phyloP scores from a whole-genome alignment of 2,888 invertebrate species.

The Perithous albicinctus region DNA sequence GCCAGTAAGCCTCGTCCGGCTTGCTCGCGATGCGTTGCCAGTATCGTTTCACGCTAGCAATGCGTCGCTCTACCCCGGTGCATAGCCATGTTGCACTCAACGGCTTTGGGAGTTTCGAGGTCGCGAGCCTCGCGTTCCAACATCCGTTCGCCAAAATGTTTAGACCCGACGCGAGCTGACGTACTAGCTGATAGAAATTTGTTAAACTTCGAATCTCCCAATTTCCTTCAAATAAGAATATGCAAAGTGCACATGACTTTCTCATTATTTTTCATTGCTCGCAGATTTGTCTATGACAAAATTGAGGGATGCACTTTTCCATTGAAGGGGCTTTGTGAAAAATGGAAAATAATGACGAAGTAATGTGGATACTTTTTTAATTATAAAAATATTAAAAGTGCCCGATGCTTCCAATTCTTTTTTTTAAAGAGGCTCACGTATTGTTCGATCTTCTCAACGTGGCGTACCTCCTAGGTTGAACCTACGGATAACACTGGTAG shows the following conservation, averaged over 20 bases:
- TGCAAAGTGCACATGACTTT: background rate
- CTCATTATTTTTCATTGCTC: too few relatives aligned
- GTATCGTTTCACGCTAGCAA: conserved; percentile 14
- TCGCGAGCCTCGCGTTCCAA: conserved; percentile 50
- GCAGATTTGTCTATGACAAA: too few relatives aligned
- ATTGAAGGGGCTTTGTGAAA: too few relatives aligned
- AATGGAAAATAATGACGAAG: too few relatives aligned
- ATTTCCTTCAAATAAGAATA: too few relatives aligned
- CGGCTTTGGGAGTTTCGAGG: conserved; percentile 54
- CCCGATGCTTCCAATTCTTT: background rate
- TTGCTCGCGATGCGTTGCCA: conserved; percentile 42
- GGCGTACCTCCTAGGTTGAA: background rate
- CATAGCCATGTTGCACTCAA: conserved; percentile 21
- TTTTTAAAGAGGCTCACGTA: background rate
- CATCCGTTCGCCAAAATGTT: conserved; percentile 38
- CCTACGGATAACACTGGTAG: conserved; percentile 2
- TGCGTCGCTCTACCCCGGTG: background rate
- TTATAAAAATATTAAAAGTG: too few relatives aligned
- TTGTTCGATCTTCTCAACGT: background rate
- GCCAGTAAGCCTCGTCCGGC: conserved; percentile 42
- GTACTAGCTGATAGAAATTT: conserved; percentile 11
- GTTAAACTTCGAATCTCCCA: conserved; percentile 13
- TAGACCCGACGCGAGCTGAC: conserved; percentile 5
- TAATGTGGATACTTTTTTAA: too few relatives aligned
- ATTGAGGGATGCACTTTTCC: too few relatives aligned